These are phyloP conservation scores for Myocastor coypus DNA, from an alignment of 2,113 vertebrate genomes.

Conservation along the genomic window DNA sequence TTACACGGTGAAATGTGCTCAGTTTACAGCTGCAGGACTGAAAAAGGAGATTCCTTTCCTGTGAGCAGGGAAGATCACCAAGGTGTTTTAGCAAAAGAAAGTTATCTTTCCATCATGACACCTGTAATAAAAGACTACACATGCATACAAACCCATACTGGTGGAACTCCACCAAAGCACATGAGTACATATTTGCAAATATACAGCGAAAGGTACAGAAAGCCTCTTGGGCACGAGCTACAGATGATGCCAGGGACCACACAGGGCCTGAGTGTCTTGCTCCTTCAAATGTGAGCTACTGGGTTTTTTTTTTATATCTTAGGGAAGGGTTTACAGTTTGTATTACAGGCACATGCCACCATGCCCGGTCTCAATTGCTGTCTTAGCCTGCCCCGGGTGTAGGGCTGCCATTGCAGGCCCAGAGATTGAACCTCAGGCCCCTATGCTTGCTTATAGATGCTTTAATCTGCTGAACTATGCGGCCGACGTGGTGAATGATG, in stretches of 20 bases:
- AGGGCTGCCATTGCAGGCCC: too few species aligned
- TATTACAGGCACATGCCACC: too few species aligned
- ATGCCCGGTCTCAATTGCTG: too few species aligned
- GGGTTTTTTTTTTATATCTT: neutral
- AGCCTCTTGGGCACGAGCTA: neutral
- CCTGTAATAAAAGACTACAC: neutral
- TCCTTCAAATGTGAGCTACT: conserved; percentile 36
- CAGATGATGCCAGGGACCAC: conserved; percentile 20
- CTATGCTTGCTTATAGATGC: too few species aligned
- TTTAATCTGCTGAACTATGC: too few species aligned
- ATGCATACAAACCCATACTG: neutral
- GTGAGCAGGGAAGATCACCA: neutral
- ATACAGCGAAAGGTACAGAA: neutral
- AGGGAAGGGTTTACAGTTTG: too few species aligned
- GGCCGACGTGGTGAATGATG: neutral
- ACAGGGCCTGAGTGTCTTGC: neutral
- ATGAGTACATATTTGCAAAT: neutral
- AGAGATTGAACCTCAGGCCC: too few species aligned
- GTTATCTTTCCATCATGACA: neutral
- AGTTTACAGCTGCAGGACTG: neutral
- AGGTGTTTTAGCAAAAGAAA: neutral
- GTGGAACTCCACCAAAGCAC: neutral
- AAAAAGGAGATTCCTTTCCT: neutral
- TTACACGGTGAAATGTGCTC: neutral
- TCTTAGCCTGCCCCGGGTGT: too few species aligned